These are phyloP conservation scores for Streptopelia turtur DNA, from an alignment of 2,797 vertebrate species.

Conservation along the genomic window DNA sequence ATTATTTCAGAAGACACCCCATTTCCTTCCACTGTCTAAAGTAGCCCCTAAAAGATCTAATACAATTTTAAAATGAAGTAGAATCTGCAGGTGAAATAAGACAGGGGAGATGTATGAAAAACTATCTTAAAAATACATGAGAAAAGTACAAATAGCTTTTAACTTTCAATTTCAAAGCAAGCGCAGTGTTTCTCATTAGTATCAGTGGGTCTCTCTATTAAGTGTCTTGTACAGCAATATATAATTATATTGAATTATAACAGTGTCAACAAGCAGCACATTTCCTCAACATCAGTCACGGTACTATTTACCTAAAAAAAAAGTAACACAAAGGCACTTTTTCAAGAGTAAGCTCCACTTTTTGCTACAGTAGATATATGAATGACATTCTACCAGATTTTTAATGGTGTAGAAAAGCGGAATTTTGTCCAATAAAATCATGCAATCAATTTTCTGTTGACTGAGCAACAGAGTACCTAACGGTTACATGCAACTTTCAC, in stretches of 20 bases:
- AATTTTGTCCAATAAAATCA: not conserved
- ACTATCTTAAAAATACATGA: not conserved
- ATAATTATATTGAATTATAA: not conserved
- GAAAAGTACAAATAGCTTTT: not conserved
- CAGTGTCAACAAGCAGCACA: not conserved
- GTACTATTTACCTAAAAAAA: not conserved
- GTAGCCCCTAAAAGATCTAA: constrained; percentile 42
- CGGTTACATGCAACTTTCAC: not conserved
- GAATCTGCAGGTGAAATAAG: not conserved
- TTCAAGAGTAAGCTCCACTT: not conserved
- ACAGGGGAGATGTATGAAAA: not conserved
- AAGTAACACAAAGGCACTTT: not conserved
- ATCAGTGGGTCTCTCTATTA: not conserved
- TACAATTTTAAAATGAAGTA: not conserved
- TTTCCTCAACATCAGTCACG: not conserved
- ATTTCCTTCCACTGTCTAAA: constrained; percentile 12
- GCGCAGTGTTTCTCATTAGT: not conserved
- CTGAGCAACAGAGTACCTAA: not conserved
- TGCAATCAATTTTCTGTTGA: not conserved
- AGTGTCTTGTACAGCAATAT: not conserved
- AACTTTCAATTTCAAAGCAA: constrained; percentile 19
- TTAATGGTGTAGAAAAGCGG: not conserved
- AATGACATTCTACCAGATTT: not conserved
- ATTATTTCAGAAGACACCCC: constrained; percentile 39
- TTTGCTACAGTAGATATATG: not conserved